Evolutionary conservation across 1,140 invertebrate genomes (phyloP), one percentile per base, ranked within the genome.

Genomic region (Scaptomyza hsui): DNA sequence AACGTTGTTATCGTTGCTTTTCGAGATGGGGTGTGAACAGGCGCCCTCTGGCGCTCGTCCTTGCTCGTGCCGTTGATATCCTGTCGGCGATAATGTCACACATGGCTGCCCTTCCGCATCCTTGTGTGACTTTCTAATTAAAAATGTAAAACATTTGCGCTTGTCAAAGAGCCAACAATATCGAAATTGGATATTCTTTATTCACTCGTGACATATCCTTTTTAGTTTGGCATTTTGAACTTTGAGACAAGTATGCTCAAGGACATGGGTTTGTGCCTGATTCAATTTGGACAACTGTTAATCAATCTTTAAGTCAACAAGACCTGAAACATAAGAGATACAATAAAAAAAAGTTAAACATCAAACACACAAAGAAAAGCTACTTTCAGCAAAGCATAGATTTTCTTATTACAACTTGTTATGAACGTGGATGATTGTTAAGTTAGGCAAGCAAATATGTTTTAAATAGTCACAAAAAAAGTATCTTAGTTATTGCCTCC

Each of bases 401-500:
- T n/a, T n/a, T n/a, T n/a, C n/a, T n/a, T n/a, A n/a, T n/a, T n/a
- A n/a, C n/a, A n/a, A n/a, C n/a, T n/a, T n/a, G n/a, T n/a, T n/a
- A n/a, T n/a, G n/a, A n/a, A n/a, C n/a, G n/a, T n/a, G n/a, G n/a
- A n/a, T n/a, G n/a, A n/a, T n/a, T n/a, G n/a, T n/a, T n/a, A n/a
- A n/a, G n/a, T n/a, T n/a, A n/a, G n/a, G n/a, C n/a, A 29, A 29
- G 26, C 10, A 0, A 4, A 4, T 21, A 4, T 4, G 21, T 3
- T 47, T n/a, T 21, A n/a, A 21, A 21, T 24, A 9, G 7, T 29
- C 6, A 9, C 6, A 9, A 29, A 29, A 29, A 29, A 29, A 29
- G 0, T 9, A 29, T 9, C 9, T 0, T 29, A 7, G n/a, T 10
- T 1, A 32, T 2, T 94, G 94, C 94, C 94, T 94, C 94, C 94